Percentiles rank a stretch among this genome's conserved stretches.
Conservation (phyloP, 2,888 invertebrate genomes). For the Erebia epiphron region DNA sequence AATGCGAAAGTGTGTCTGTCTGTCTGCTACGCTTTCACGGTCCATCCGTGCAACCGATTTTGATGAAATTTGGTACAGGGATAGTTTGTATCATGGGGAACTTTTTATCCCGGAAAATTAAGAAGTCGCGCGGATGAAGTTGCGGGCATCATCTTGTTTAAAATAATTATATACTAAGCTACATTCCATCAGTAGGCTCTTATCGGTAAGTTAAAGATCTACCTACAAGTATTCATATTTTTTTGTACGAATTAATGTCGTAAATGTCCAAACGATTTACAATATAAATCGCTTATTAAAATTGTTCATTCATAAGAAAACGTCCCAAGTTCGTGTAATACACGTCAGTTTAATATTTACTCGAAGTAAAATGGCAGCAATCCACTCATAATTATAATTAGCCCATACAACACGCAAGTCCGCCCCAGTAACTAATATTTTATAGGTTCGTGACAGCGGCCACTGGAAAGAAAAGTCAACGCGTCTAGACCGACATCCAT, state of each 20-base stretch:
- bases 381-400: conserved; percentile 23
- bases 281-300: neutral
- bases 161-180: too few relatives aligned
- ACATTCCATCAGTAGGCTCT: neutral
- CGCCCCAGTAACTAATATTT: conserved; percentile 39
- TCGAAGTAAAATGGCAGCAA: conserved; percentile 14
- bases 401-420: conserved; percentile 28
- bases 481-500: conserved; percentile 67
- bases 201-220: neutral
- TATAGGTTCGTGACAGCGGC: conserved; percentile 65
- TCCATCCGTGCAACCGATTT: too few relatives aligned
- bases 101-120: too few relatives aligned
- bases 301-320: conserved; percentile 13
- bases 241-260: neutral
- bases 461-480: conserved; percentile 57
- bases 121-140: too few relatives aligned
- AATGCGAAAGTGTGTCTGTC: too few relatives aligned
- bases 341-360: conserved; percentile 14
- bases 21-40: too few relatives aligned
- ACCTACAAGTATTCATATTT: neutral
- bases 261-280: neutral
- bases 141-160: too few relatives aligned
- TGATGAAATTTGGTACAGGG: too few relatives aligned
- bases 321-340: neutral
- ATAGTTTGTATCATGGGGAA: too few relatives aligned